Base-by-base conservation (phyloP, 2,888 invertebrate genomes). In the Autographa gamma region DNA sequence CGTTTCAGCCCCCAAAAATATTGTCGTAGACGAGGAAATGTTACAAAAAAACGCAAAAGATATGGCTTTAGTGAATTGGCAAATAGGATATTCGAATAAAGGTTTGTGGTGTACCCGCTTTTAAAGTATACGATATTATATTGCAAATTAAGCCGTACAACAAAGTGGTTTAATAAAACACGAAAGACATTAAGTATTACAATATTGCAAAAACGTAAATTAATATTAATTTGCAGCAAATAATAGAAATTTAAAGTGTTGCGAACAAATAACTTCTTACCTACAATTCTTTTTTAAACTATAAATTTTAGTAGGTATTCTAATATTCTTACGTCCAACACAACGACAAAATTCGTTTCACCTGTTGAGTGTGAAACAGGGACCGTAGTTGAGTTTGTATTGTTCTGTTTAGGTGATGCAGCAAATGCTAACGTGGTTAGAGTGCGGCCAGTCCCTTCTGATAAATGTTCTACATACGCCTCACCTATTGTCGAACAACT, bases 401-500 rank as follows among this genome's bases (percentile, higher is more conserved):
- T 19, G 16, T 43, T 7, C 69, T 72, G 60, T 76, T 76, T 48
- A 77, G 84, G 75, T 70, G 68, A 72, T 19, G 38, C 71, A 60
- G 71, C 82, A 48, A 71, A 60, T 32, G 68, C 74, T 4, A 18
- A 73, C 16, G 38, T 66, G 0, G 70, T 73, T 31, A 58, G n/a
- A 8, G 77, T 81, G 8, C 38, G 56, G 0, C 70, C 78, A 8
- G 58, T 79, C 16, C 48, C 58, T 48, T 71, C 63, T 8, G 34
- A 68, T 4, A 79, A 69, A 63, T 83, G 83, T 71, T 41, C 58
- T 0, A 58, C 65, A 9, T 68, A 72, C 59, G 69, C 88, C 56
- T 71, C 83, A 5, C 74, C 88, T 4, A 79, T 92, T 5, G 72
- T 87, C 9, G 86, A 89, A 31, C 54, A 66, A 4, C 52, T 90